Conservation (phyloP, 2,797 vertebrate genomes). For the Rallus crepitans region DNA sequence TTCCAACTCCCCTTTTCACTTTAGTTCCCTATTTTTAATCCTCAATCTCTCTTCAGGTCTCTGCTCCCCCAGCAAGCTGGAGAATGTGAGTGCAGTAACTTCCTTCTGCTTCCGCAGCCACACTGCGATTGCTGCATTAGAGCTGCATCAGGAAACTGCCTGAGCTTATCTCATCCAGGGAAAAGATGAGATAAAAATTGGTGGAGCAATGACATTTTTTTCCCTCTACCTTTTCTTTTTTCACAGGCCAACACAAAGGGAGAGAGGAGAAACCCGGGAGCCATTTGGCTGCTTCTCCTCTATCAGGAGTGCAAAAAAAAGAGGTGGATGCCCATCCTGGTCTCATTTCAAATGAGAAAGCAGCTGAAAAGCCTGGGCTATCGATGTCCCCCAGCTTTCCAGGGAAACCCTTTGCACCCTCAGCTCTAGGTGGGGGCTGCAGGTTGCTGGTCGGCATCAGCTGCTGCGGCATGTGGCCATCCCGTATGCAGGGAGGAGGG, state of each 20-base stretch:
- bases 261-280: fast-evolving
- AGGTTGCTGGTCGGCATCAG: background rate
- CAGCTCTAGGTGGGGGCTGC: background rate
- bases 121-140: background rate
- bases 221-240: background rate
- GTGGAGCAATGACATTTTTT: background rate
- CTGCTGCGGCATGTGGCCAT: background rate
- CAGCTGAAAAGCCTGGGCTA: background rate
- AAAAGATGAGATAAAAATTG: background rate
- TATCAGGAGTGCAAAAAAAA: background rate
- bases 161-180: background rate
- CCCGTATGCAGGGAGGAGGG: background rate
- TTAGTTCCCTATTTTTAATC: background rate
- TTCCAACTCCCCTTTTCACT: background rate
- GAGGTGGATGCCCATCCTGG: background rate
- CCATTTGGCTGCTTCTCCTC: background rate
- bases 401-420: background rate
- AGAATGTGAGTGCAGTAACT: background rate
- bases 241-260: background rate
- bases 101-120: background rate
- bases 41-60: background rate
- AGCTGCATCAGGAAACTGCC: background rate
- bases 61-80: background rate
- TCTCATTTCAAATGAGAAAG: background rate
- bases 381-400: background rate